phyloP scores from a whole-genome alignment of 2,113 vertebrate species.

The Emydocephalus ijimae region DNA sequence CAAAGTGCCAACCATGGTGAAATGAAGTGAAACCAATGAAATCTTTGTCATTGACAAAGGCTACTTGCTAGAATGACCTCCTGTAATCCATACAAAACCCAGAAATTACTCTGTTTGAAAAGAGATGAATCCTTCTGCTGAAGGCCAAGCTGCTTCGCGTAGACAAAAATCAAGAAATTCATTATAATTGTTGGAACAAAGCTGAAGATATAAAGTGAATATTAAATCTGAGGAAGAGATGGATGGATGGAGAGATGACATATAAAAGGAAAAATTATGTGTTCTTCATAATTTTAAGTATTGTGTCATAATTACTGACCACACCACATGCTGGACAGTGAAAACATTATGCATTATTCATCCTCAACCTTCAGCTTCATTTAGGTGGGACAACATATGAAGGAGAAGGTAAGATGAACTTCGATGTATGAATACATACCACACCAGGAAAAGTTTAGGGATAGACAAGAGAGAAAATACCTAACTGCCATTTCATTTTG shows the following conservation, averaged over 20 bases:
- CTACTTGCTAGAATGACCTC: neutral
- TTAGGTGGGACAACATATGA: neutral
- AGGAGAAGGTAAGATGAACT: neutral
- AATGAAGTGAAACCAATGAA: neutral
- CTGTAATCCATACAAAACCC: neutral
- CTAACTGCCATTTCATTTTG: neutral
- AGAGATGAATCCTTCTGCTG: neutral
- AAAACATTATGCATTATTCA: neutral
- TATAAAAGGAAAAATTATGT: neutral
- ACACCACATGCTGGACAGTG: neutral
- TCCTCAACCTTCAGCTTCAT: neutral
- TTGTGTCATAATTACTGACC: neutral
- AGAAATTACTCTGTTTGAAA: neutral
- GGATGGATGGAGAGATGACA: neutral
- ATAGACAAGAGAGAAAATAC: neutral
- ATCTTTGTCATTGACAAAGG: neutral
- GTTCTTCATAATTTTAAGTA: neutral
- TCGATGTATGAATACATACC: neutral
- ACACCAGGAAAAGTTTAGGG: neutral
- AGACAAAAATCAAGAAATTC: neutral
- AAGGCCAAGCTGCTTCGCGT: neutral
- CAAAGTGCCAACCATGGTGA: neutral
- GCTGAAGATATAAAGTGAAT: neutral
- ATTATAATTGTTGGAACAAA: neutral
- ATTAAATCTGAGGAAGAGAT: neutral